phyloP scores from a whole-genome alignment of 2,113 vertebrate genomes.

The Oryctolagus cuniculus region mOryCun1.1 NC_091439.1:86812001-86812500 shows the following conservation, averaged over 20 bases:
- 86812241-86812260: background rate
- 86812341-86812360: background rate
- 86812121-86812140: background rate
- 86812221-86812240: background rate
- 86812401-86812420: background rate
- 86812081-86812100: background rate
- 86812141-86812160: background rate
- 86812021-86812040: background rate
- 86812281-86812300: background rate
- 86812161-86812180: background rate
- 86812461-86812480: background rate
- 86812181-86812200: background rate
- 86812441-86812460: background rate
- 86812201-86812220: background rate
- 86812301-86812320: background rate
- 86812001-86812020: background rate
- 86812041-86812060: background rate
- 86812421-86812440: background rate
- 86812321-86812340: background rate
- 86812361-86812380: background rate
- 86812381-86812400: slow-evolving; percentile 5
- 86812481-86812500: background rate
- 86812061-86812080: background rate
- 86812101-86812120: background rate
- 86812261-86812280: background rate